A percentile compares a stretch with the other conserved stretches of the same genome.
Evolutionary conservation across 2,888 invertebrate species (phyloP).

Genomic region (Eumerus sabulonum): DNA sequence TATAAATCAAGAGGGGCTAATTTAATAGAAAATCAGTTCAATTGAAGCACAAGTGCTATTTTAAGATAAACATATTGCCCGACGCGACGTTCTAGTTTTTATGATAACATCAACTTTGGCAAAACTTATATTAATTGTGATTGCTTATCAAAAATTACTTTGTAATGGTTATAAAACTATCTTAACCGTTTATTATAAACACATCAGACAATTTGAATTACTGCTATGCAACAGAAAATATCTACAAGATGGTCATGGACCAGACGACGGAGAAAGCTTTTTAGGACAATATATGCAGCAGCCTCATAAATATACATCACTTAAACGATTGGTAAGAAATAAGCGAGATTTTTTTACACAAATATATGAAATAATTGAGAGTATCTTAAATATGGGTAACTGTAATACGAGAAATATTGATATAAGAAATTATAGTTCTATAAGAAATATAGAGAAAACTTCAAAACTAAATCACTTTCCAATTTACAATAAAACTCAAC

Average conservation of each 20-base stretch:
- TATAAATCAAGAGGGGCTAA: background rate
- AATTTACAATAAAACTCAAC: conserved; percentile 6
- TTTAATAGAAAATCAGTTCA: background rate
- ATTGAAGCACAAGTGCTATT: background rate
- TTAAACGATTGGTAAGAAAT: too few relatives aligned
- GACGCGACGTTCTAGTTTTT: conserved; percentile 47
- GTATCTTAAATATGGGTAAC: background rate
- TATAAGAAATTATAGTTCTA: conserved; percentile 6
- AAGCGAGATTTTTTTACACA: conserved; percentile 4
- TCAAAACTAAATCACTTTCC: background rate
- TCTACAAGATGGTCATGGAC: conserved; percentile 58
- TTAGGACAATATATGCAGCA: background rate
- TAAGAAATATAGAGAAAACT: background rate
- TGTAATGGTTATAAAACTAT: conserved; percentile 55
- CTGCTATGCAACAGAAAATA: conserved; percentile 59
- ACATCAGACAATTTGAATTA: conserved; percentile 33
- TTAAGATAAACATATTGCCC: conserved; percentile 11
- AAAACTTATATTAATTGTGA: conserved; percentile 51
- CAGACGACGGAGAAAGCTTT: conserved; percentile 50
- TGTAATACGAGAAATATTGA: background rate
- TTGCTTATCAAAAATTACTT: conserved; percentile 55
- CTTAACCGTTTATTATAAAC: conserved; percentile 57
- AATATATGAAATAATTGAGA: conserved; percentile 5
- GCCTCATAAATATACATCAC: background rate
- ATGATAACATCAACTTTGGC: conserved; percentile 59